A percentile compares a stretch with the other conserved stretches of the same genome.
Evolutionary conservation across 2,113 vertebrate genomes (phyloP).

Genomic region (Orthochromis indermauri): DNA sequence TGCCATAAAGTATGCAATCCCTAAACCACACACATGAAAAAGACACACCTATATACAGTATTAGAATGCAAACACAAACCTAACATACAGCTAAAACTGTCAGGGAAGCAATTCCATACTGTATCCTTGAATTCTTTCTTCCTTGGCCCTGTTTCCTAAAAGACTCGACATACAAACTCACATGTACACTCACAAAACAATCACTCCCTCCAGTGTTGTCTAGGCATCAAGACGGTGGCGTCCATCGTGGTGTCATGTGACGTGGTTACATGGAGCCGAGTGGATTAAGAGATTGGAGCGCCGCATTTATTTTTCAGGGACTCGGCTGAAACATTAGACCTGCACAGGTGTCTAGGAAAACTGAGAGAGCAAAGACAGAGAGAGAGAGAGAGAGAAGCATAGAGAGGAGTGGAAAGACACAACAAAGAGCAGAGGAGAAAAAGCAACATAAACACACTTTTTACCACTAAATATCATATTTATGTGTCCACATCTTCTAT

Average conservation of each 20-base stretch:
- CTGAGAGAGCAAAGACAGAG: conserved; percentile 26
- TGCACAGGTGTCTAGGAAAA: conserved; percentile 92
- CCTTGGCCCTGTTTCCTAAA: not conserved
- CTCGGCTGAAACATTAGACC: conserved; percentile 89
- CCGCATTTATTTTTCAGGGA: conserved; percentile 97
- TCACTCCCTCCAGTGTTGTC: conserved; percentile 66
- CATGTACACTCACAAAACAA: not conserved
- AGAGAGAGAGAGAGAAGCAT: not conserved
- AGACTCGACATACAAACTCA: not conserved
- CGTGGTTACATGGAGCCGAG: conserved; percentile 93
- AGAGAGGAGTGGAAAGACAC: not conserved
- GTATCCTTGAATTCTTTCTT: not conserved
- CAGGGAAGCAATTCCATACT: not conserved
- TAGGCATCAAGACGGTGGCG: conserved; percentile 79
- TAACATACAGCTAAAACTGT: not conserved
- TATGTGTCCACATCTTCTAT: not conserved
- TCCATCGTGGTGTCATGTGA: conserved; percentile 89
- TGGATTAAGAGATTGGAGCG: conserved; percentile 99
- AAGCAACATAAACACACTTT: not conserved
- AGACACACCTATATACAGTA: not conserved
- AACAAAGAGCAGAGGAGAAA: not conserved
- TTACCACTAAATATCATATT: not conserved
- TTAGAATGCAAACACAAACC: not conserved
- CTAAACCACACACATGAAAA: not conserved
- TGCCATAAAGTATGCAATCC: not conserved